Conservation (phyloP, 2,797 vertebrate genomes). For the Sebastes paucispinis region DNA sequence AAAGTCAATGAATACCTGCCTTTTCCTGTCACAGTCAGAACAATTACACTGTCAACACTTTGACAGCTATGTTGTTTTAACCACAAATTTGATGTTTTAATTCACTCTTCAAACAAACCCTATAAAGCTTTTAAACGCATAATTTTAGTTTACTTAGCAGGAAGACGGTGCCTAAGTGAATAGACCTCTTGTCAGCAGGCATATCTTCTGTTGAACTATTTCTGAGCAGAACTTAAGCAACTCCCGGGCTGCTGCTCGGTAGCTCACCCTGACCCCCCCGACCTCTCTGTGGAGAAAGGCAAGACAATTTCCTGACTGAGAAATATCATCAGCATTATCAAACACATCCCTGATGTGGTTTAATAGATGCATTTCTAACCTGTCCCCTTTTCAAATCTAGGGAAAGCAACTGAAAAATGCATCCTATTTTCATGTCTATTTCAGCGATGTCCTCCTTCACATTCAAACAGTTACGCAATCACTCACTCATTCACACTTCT, state of each 20-base stretch:
- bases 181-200: not conserved
- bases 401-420: not conserved
- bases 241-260: not conserved
- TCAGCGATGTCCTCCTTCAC: conserved; percentile 26
- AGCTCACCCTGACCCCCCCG: conserved; percentile 1
- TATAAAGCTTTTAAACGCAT: not conserved
- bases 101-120: not conserved
- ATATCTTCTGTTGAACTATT: not conserved
- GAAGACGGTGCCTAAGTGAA: not conserved
- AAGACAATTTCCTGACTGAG: not conserved
- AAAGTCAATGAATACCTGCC: conserved; percentile 17
- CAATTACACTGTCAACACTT: not conserved
- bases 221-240: conserved; percentile 3
- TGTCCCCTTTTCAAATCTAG: not conserved
- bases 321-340: not conserved
- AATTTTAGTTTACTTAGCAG: not conserved
- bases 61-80: conserved; percentile 37
- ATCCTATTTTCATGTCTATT: conserved; percentile 10
- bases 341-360: not conserved
- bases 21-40: conserved; percentile 26
- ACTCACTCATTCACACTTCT: conserved; percentile 32
- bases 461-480: conserved; percentile 45
- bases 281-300: not conserved
- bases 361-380: not conserved
- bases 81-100: not conserved